Percentiles rank a stretch among this genome's conserved stretches.
phyloP scores from a whole-genome alignment of 2,113 vertebrate genomes.

The Lonchura striata region DNA sequence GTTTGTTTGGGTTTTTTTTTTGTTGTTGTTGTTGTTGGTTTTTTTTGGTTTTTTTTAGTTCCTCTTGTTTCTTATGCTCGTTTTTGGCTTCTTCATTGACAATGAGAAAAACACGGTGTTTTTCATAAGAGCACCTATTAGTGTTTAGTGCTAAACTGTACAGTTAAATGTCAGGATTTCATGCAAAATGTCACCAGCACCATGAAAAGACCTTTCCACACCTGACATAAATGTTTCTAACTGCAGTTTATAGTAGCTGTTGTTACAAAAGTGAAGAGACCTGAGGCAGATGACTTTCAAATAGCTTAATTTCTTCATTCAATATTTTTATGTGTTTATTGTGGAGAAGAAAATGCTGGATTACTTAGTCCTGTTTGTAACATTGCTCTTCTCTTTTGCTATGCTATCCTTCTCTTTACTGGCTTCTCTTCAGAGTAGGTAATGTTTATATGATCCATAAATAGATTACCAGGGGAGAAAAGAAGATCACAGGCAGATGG shows the following conservation, averaged over 20 bases:
- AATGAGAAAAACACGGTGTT: background rate
- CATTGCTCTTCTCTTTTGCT: background rate
- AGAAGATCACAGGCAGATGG: background rate
- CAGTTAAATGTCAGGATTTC: background rate
- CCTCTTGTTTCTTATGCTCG: background rate
- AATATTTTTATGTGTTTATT: background rate
- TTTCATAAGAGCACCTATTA: background rate
- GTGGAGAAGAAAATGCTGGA: background rate
- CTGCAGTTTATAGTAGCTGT: background rate
- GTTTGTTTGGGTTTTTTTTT: no score
- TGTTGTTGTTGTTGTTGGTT: no score
- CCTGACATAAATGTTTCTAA: background rate
- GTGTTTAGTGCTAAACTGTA: background rate
- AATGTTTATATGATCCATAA: background rate
- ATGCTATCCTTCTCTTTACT: background rate
- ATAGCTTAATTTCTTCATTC: background rate
- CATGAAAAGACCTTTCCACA: background rate
- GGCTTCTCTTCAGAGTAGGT: background rate
- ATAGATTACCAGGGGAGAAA: background rate
- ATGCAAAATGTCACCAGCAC: background rate
- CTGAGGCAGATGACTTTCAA: background rate
- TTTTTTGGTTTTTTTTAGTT: background rate
- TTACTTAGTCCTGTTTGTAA: background rate
- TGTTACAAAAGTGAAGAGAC: background rate
- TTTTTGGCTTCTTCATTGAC: background rate